Evolutionary conservation across 2,113 vertebrate genomes (phyloP), one percentile per base, ranked within the genome.

Genomic region (Sylvietta virens): DNA sequence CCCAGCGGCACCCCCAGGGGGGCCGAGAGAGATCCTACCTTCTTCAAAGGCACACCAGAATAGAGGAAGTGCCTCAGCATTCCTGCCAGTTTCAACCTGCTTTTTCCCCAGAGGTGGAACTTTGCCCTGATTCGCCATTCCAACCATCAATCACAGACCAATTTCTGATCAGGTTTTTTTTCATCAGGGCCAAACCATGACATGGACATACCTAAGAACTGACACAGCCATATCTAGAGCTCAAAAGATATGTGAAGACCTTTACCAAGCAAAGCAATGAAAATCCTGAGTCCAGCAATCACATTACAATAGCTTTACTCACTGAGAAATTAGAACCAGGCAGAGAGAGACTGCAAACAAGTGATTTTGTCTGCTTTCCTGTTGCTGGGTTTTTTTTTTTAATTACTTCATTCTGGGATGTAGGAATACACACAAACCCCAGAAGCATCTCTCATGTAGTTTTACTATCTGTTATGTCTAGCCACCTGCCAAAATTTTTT

Each of bases 301-400:
- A 42, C 51, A 4, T 13, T 35, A 77, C 91, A 95, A 79, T 58
- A 93, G 72, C 66, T 96, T 96, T 65, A 93, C 86, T 88, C 90
- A 57, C 88, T 91, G 87, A 92, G 72, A 84, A 86, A 91, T n/a
- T 65, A 66, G 88, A 90, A 77, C 5, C 15, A 62, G 50, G 11
- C 33, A 65, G n/a, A 78, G 35, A 71, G 45, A 83, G 17, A 69
- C 11, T 39, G 23, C 3, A 18, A 70, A 69, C 16, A 72, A 77
- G 19, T 20, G 15, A 21, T 16, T 84, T 56, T 30, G 48, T 72
- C 45, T 45, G 35, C 26, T 85, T 80, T 62, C 27, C 45, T 42
- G 6, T 7, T 51, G 28, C 15, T 50, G 31, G 27, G 0, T 50
- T 51, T 76, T 44, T 31, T 27, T 1, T 50, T 37, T n/a, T 1